Percentiles rank a stretch among this genome's conserved stretches.
Conservation (phyloP, 2,797 vertebrate species). For the Muscicapa comitata region DNA sequence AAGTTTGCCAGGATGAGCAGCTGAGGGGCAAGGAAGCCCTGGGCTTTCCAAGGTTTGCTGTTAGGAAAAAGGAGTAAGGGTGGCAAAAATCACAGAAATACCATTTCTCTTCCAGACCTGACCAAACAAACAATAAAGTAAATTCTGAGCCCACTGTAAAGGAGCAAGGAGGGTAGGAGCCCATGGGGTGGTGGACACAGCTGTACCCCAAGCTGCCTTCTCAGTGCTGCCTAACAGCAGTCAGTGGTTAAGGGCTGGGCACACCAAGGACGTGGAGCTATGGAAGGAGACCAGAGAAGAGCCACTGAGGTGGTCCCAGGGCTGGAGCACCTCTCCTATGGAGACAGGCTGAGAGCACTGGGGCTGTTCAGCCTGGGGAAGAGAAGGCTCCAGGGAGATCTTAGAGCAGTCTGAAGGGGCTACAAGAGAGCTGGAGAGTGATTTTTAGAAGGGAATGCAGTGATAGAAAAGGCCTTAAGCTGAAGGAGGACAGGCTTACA, state of each 20-base stretch:
- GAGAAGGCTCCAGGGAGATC: background rate
- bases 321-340: background rate
- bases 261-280: background rate
- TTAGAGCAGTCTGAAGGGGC: background rate
- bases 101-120: background rate
- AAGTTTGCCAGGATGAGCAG: background rate
- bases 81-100: background rate
- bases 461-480: background rate
- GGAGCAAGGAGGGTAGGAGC: background rate
- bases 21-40: background rate
- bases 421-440: background rate
- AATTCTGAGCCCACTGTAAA: background rate
- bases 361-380: background rate
- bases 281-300: background rate
- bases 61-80: background rate
- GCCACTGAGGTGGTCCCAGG: background rate
- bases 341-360: background rate
- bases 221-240: background rate
- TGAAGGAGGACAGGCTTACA: background rate
- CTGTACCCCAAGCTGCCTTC: background rate
- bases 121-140: background rate
- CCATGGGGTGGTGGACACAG: background rate
- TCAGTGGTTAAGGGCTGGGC: background rate
- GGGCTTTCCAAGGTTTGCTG: rapidly evolving
- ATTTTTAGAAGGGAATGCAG: background rate